Conservation (phyloP, 2,888 invertebrate genomes). For the Meiosimyza decipiens region DNA sequence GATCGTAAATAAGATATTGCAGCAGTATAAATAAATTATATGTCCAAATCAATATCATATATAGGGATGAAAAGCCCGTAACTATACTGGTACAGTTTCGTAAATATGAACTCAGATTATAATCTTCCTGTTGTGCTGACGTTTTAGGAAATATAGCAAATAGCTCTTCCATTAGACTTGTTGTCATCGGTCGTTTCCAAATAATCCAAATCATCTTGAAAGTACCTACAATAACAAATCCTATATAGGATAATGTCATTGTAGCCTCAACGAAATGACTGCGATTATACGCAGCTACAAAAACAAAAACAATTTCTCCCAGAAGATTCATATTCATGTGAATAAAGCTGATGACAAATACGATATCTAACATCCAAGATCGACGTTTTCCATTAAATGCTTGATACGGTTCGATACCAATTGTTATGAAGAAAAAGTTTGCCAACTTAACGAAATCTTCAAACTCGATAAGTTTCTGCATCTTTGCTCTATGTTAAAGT, state of each 20-base stretch:
- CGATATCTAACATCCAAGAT: background rate
- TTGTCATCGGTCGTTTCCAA: conserved; percentile 48
- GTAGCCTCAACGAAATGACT: conserved; percentile 55
- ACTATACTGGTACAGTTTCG: conserved; percentile 46
- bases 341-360: background rate
- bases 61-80: conserved; percentile 53
- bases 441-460: conserved; percentile 54
- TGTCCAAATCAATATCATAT: conserved; percentile 55
- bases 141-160: conserved; percentile 44
- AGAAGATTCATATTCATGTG: background rate
- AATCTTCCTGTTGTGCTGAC: conserved; percentile 35
- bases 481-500: too few relatives aligned
- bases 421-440: conserved; percentile 50
- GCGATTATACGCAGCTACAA: conserved; percentile 46
- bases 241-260: conserved; percentile 57
- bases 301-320: conserved; percentile 51
- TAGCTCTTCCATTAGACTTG: conserved; percentile 40
- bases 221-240: conserved; percentile 54
- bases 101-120: conserved; percentile 45
- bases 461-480: conserved; percentile 33
- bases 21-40: conserved; percentile 55
- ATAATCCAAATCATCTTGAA: conserved; percentile 58
- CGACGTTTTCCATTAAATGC: too few relatives aligned
- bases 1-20: conserved; percentile 48
- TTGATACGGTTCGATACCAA: conserved; percentile 52